These are phyloP conservation scores for Orthonyx spaldingii DNA, from an alignment of 2,113 vertebrate genomes.

Conservation along the genomic window DNA sequence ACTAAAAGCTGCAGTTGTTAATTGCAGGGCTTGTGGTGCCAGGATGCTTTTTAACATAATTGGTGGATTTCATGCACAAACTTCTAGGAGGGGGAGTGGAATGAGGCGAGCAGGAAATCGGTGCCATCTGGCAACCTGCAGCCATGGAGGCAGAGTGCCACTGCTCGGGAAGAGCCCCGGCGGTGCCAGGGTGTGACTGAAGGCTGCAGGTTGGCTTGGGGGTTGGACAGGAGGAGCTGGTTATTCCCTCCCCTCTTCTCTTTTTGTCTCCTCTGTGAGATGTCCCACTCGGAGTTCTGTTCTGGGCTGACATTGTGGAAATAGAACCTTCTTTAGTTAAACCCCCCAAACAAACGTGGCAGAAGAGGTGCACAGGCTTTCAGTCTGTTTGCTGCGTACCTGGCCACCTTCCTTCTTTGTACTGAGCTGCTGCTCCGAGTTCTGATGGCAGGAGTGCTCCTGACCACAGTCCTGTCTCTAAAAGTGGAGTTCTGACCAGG, in stretches of 20 bases:
- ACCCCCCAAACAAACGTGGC: accelerated
- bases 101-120: slow-evolving; percentile 22
- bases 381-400: neutral
- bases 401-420: neutral
- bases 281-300: neutral
- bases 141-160: neutral
- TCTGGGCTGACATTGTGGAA: neutral
- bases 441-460: neutral
- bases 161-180: neutral
- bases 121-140: slow-evolving; percentile 48
- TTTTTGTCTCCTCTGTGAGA: neutral
- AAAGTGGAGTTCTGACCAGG: neutral
- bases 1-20: slow-evolving; percentile 55
- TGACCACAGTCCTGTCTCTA: neutral
- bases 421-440: too few species aligned
- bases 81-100: slow-evolving; percentile 38
- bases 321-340: neutral
- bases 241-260: neutral
- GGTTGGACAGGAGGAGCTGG: neutral
- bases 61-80: slow-evolving; percentile 53
- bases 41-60: slow-evolving; percentile 56
- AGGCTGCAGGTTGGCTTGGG: neutral
- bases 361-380: neutral
- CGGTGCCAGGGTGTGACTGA: neutral
- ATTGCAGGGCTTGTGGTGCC: slow-evolving; percentile 46